A percentile compares a stretch with the other conserved stretches of the same genome.
These are phyloP conservation scores for Zygogramma bicolorata DNA, from an alignment of 2,888 invertebrate genomes.

Conservation along the genomic window DNA sequence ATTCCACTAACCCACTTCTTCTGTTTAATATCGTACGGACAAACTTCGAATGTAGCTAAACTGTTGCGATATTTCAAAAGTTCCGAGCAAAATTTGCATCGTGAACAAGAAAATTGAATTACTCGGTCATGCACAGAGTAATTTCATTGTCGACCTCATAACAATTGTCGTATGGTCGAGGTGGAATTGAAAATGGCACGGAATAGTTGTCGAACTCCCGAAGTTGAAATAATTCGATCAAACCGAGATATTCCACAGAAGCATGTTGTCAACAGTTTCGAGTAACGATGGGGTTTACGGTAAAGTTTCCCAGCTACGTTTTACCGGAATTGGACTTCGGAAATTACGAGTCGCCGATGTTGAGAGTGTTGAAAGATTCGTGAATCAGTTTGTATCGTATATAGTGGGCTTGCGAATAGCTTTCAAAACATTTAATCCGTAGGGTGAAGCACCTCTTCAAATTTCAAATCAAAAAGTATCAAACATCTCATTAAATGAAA, in stretches of 20 bases:
- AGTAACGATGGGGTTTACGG: not conserved
- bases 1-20: too few relatives aligned
- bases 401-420: too few relatives aligned
- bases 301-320: not conserved
- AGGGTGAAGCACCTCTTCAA: too few relatives aligned
- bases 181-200: conserved; percentile 28
- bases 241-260: conserved; percentile 22
- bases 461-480: too few relatives aligned
- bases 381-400: too few relatives aligned
- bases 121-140: conserved; percentile 8
- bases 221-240: conserved; percentile 37
- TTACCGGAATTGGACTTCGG: not conserved
- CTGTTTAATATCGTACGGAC: not conserved
- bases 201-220: conserved; percentile 34
- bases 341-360: not conserved
- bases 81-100: not conserved
- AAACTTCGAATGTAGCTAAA: not conserved
- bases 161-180: conserved; percentile 13
- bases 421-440: too few relatives aligned
- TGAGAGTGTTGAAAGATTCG: not conserved
- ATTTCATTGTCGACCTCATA: conserved; percentile 16
- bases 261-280: conserved; percentile 27
- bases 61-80: not conserved
- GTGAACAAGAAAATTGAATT: conserved; percentile 20
- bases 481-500: too few relatives aligned